These are phyloP conservation scores for Drosophila nikananu DNA, from an alignment of 1,140 invertebrate species.

Conservation along the genomic window DNA sequence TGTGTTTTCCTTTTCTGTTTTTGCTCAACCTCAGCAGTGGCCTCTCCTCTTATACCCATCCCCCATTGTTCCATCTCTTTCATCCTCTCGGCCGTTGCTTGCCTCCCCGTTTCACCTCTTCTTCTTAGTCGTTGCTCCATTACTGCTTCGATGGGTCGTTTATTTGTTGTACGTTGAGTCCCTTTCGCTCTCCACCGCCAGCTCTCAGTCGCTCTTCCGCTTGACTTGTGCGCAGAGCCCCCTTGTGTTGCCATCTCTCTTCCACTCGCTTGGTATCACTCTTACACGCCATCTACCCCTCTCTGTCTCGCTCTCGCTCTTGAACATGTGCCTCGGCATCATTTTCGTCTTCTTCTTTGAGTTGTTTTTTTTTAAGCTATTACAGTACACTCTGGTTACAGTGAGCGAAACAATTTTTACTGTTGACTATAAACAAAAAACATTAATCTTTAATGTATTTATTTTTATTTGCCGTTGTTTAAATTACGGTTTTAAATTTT, in stretches of 20 bases:
- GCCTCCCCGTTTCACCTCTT: constrained; percentile 2
- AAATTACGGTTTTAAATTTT: constrained; percentile 38
- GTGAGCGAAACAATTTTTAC: neutral
- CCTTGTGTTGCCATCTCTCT: constrained; percentile 22
- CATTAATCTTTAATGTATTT: neutral
- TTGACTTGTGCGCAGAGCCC: constrained; percentile 48
- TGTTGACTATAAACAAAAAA: neutral
- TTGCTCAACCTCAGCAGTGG: constrained; percentile 38
- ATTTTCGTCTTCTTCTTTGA: constrained; percentile 47
- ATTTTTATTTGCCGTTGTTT: constrained; percentile 3
- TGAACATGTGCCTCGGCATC: constrained; percentile 49
- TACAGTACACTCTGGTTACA: constrained; percentile 48
- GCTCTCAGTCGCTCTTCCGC: constrained; percentile 29
- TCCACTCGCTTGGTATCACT: neutral
- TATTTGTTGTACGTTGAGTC: constrained; percentile 28
- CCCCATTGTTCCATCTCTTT: constrained; percentile 27
- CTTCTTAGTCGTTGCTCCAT: constrained; percentile 40
- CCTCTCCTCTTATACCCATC: constrained; percentile 1
- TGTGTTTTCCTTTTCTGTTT: constrained; percentile 57
- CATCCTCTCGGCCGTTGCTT: constrained; percentile 13
- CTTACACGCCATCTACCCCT: constrained; percentile 10
- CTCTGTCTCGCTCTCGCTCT: constrained; percentile 43
- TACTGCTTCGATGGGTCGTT: constrained; percentile 39
- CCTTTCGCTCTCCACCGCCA: neutral
- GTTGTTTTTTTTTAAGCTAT: constrained; percentile 47